phyloP scores from a whole-genome alignment of 2,797 vertebrate genomes.

The Ispidina picta region DNA sequence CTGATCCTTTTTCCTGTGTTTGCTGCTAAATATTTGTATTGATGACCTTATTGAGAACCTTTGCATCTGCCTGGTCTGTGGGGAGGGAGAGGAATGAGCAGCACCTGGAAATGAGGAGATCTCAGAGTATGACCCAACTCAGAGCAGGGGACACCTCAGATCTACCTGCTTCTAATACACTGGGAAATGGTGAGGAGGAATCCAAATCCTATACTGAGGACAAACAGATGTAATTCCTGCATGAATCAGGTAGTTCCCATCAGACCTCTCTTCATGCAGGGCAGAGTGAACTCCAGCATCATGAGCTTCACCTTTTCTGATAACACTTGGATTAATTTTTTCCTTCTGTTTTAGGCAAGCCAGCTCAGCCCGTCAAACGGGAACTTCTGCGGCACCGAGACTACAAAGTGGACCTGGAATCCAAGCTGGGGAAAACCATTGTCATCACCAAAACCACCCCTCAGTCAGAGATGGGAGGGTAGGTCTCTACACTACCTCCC shows the following conservation, averaged over 20 bases:
- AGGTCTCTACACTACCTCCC: neutral
- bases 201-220: neutral
- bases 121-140: neutral
- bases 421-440: slow-evolving; percentile 97
- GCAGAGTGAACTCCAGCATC: neutral
- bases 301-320: neutral
- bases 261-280: neutral
- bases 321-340: neutral
- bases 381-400: slow-evolving; percentile 95
- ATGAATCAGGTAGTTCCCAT: neutral
- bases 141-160: neutral
- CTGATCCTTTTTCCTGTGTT: neutral
- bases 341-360: slow-evolving; percentile 83
- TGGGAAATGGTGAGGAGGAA: neutral
- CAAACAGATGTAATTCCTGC: neutral
- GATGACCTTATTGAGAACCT: neutral
- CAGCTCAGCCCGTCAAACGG: slow-evolving; percentile 89
- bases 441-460: slow-evolving; percentile 98
- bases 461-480: slow-evolving; percentile 98
- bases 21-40: neutral
- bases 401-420: slow-evolving; percentile 98
- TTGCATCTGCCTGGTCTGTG: neutral
- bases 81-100: neutral
- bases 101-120: neutral
- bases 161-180: neutral